These are phyloP conservation scores for Puntigrus tetrazona DNA, from an alignment of 2,113 vertebrate genomes.

Conservation along the genomic window DNA sequence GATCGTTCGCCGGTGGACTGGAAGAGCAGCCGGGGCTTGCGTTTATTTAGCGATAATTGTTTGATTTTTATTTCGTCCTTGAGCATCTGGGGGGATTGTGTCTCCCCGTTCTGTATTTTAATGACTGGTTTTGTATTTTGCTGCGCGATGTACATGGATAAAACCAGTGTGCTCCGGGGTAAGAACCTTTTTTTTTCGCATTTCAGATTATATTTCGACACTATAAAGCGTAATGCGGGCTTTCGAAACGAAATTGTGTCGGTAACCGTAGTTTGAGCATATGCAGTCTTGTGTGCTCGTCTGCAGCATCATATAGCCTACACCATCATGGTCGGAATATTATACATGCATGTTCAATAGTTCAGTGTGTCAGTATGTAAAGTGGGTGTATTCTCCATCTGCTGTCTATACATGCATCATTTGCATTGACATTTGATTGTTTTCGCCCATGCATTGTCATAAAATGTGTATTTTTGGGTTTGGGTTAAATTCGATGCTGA, in stretches of 20 bases:
- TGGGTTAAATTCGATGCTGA: background rate
- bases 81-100: slow-evolving; percentile 71
- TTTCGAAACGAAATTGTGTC: background rate
- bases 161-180: slow-evolving; percentile 78
- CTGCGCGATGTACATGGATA: slow-evolving; percentile 84
- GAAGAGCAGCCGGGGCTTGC: background rate
- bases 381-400: background rate
- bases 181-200: slow-evolving; percentile 55
- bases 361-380: slow-evolving; percentile 50
- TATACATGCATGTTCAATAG: slow-evolving; percentile 42
- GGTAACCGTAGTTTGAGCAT: background rate
- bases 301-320: background rate
- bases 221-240: background rate
- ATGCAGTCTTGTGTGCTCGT: background rate
- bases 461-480: background rate
- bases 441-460: background rate
- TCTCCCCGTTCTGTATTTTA: slow-evolving; percentile 71
- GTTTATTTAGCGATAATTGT: slow-evolving; percentile 15
- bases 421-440: background rate
- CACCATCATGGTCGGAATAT: slow-evolving; percentile 13
- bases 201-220: background rate
- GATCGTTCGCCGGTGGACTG: slow-evolving; percentile 51
- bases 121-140: slow-evolving; percentile 82
- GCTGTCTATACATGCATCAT: background rate
- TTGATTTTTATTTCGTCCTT: slow-evolving; percentile 59